Evolutionary conservation across 2,888 invertebrate species (phyloP).

Genomic region (Agrotis ipsilon): DNA sequence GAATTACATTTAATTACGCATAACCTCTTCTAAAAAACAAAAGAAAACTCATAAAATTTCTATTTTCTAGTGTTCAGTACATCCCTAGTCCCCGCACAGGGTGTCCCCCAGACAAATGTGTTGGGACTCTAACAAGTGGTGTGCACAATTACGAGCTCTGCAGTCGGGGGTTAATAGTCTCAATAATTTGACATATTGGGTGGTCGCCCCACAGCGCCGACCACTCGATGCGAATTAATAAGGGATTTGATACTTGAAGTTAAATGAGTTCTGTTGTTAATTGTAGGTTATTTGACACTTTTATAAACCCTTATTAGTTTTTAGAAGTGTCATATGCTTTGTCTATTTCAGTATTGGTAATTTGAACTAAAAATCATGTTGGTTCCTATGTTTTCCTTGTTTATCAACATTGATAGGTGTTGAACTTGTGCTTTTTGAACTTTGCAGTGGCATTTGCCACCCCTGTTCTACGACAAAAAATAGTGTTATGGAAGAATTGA

Average conservation of each 20-base stretch:
- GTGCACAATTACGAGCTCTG: slow-evolving; percentile 61
- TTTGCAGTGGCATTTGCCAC: too few species aligned
- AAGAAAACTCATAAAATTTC: neutral
- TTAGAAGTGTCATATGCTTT: neutral
- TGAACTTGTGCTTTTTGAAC: too few species aligned
- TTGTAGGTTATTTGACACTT: slow-evolving; percentile 19
- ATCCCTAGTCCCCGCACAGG: slow-evolving; percentile 59
- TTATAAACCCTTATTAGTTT: neutral
- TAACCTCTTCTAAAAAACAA: neutral
- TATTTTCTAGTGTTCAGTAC: slow-evolving; percentile 15
- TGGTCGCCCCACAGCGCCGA: slow-evolving; percentile 52
- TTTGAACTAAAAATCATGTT: neutral
- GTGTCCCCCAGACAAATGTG: slow-evolving; percentile 66
- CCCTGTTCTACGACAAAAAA: too few species aligned
- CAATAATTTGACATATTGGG: slow-evolving; percentile 78
- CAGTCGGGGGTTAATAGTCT: slow-evolving; percentile 69
- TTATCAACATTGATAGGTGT: too few species aligned
- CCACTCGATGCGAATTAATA: slow-evolving; percentile 42
- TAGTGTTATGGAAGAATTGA: too few species aligned
- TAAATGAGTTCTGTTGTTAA: slow-evolving; percentile 32
- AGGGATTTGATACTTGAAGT: slow-evolving; percentile 47
- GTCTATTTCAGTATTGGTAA: neutral
- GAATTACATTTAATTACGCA: too few species aligned
- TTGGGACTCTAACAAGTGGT: slow-evolving; percentile 55
- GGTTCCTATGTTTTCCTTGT: too few species aligned